phyloP scores from a whole-genome alignment of 2,113 vertebrate genomes.

The Otis tarda region DNA sequence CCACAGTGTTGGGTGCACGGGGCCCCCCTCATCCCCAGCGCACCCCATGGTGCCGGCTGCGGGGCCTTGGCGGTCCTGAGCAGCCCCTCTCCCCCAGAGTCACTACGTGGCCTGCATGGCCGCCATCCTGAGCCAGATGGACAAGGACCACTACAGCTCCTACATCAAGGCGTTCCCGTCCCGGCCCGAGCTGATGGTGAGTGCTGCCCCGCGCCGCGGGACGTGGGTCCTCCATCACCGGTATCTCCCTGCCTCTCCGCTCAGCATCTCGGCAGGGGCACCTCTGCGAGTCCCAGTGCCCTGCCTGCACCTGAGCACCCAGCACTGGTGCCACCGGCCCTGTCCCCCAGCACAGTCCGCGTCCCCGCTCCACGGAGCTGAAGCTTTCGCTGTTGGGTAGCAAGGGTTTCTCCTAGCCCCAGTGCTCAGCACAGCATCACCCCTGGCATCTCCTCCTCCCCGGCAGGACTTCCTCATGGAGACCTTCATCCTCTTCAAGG shows the following conservation, averaged over 20 bases:
- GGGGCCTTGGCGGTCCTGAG: not conserved
- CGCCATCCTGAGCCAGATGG: slow-evolving; percentile 68
- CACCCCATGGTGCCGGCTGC: accelerated
- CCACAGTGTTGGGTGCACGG: no score
- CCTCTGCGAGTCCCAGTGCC: not conserved
- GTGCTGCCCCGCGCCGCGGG: not conserved
- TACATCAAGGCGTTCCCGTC: slow-evolving; percentile 54
- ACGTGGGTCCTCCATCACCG: accelerated
- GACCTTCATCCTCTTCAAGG: slow-evolving; percentile 71
- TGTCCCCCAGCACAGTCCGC: accelerated
- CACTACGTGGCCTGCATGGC: slow-evolving; percentile 71
- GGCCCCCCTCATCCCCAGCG: not conserved
- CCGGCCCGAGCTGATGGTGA: slow-evolving; percentile 59
- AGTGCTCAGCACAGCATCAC: not conserved
- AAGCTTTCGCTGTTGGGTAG: not conserved
- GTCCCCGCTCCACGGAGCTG: accelerated
- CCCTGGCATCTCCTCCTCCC: not conserved
- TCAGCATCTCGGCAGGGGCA: accelerated
- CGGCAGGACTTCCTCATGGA: slow-evolving; percentile 70
- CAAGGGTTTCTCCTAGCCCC: accelerated
- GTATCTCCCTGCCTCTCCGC: not conserved
- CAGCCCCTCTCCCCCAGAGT: slow-evolving; percentile 16
- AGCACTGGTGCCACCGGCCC: not conserved
- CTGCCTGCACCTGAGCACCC: not conserved
- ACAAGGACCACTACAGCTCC: slow-evolving; percentile 47